Evolutionary conservation across 2,797 vertebrate species (phyloP), one percentile per base, ranked within the genome.

Genomic region (Prionace glauca): DNA sequence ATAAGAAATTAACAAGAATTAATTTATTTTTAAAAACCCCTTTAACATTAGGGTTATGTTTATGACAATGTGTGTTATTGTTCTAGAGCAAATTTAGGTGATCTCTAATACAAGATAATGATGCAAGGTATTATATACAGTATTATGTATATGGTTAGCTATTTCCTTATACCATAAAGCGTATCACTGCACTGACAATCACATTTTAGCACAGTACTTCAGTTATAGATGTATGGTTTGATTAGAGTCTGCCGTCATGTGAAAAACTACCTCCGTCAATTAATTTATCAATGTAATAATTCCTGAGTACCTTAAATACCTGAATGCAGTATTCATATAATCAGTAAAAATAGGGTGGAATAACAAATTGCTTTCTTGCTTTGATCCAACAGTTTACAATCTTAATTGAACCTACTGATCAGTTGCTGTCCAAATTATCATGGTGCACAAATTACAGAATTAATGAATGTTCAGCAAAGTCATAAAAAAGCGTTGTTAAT

Each of bases 231-330:
- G 45, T 60, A 60, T n/a, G 60, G 26, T 90, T 90, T 65, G 86
- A 50, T 88, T 32, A 36, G 32, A 93, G n/a, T 36, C 10, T 41
- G 65, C 65, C 65, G 41, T 22, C n/a, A 50, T 41, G 62, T 69
- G 69, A 36, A 26, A 60, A 56, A 32, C 11, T 88, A 84, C 79
- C 36, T 84, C 81, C 41, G 20, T 60, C 36, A 88, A 88, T 60
- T 60, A 60, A 88, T 56, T 88, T 56, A 88, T 88, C 29, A 60
- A 88, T 88, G 29, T 88, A 56, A 29, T 26, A 88, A 88, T 60
- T 88, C 50, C 86, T 18, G 29, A 90, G 56, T 62, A 90, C 87
- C 62, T 90, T 90, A 62, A 90, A 62, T 90, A 90, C 26, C 87
- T 62, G 50, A 90, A 62, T 65, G 5, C 60, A 62, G 14, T 90